Percentiles rank a stretch among this genome's conserved stretches.
These are phyloP conservation scores for Cyprinella venusta DNA, from an alignment of 2,797 vertebrate species.

Conservation along the genomic window DNA sequence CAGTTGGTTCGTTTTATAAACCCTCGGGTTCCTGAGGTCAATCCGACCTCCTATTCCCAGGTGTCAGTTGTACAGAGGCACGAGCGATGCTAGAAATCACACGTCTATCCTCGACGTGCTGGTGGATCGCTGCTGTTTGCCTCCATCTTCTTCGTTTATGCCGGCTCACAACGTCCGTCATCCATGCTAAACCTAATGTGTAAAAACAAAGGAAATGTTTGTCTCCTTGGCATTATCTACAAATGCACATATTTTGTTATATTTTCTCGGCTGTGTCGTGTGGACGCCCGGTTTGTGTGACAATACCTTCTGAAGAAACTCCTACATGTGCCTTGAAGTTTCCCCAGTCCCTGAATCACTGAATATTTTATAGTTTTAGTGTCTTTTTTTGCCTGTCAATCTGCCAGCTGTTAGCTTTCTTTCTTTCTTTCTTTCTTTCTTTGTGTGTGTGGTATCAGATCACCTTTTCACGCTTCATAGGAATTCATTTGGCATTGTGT, in stretches of 20 bases:
- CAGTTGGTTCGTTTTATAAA: slow-evolving; percentile 26
- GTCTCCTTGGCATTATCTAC: slow-evolving; percentile 37
- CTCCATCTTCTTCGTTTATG: neutral
- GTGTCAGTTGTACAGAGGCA: neutral
- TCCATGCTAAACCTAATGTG: slow-evolving; percentile 30
- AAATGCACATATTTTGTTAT: slow-evolving; percentile 29
- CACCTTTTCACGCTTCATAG: slow-evolving; percentile 55
- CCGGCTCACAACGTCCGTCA: neutral
- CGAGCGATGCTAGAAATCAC: slow-evolving; percentile 15
- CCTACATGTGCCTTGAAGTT: slow-evolving; percentile 52
- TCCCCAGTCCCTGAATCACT: slow-evolving; percentile 46
- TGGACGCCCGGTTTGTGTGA: neutral
- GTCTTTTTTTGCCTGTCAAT: slow-evolving; percentile 48
- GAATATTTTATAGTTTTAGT: slow-evolving; percentile 58
- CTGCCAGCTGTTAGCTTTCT: slow-evolving; percentile 56
- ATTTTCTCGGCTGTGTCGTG: slow-evolving; percentile 15
- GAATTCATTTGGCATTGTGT: slow-evolving; percentile 61
- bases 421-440: slow-evolving; percentile 39
- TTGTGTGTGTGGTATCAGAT: slow-evolving; percentile 44
- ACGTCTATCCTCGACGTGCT: slow-evolving; percentile 2
- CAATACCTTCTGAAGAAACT: slow-evolving; percentile 45
- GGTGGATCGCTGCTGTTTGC: neutral
- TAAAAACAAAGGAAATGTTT: slow-evolving; percentile 46
- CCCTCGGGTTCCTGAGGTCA: slow-evolving; percentile 13
- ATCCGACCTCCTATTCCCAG: neutral